A percentile compares a stretch with the other conserved stretches of the same genome.
Conservation (phyloP, 2,888 invertebrate genomes). For the Phalera bucephala region DNA sequence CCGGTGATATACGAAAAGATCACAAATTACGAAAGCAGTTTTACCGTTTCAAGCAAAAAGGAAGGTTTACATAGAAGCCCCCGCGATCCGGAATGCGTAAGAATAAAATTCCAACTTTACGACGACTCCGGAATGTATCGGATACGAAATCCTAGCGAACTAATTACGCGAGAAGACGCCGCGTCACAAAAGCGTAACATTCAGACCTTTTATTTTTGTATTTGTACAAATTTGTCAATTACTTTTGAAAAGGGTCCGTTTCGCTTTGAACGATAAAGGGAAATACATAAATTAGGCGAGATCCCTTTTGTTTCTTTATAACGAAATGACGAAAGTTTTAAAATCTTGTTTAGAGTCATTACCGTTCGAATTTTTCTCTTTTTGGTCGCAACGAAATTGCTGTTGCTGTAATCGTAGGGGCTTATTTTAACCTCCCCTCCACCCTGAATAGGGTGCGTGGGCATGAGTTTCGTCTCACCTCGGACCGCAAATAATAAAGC, state of each 20-base stretch:
- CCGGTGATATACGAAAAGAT: constrained; percentile 60
- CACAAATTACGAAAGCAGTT: constrained; percentile 67
- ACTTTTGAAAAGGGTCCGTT: constrained; percentile 55
- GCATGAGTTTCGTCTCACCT: no score
- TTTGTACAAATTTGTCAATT: constrained; percentile 69
- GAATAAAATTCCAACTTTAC: constrained; percentile 59
- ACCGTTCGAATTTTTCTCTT: constrained; percentile 34
- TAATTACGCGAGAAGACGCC: constrained; percentile 59
- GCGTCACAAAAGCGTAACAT: constrained; percentile 33
- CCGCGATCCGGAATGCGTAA: constrained; percentile 39
- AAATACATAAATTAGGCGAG: constrained; percentile 63
- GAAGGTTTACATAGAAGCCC: constrained; percentile 63
- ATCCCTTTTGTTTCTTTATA: constrained; percentile 61
- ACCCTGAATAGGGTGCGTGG: constrained; percentile 18
- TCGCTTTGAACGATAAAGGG: constrained; percentile 42
- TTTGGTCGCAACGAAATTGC: constrained; percentile 36
- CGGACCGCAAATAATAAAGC: constrained; percentile 65
- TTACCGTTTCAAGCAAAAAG: constrained; percentile 48
- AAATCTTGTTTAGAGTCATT: constrained; percentile 65
- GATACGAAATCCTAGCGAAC: constrained; percentile 44
- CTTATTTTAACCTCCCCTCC: constrained; percentile 26
- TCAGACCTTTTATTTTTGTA: constrained; percentile 50
- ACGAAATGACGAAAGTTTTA: constrained; percentile 59
- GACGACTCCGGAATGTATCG: constrained; percentile 50
- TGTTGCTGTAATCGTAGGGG: constrained; percentile 32